Base-by-base conservation (phyloP, 2,888 invertebrate species). In the Empis livida region DNA sequence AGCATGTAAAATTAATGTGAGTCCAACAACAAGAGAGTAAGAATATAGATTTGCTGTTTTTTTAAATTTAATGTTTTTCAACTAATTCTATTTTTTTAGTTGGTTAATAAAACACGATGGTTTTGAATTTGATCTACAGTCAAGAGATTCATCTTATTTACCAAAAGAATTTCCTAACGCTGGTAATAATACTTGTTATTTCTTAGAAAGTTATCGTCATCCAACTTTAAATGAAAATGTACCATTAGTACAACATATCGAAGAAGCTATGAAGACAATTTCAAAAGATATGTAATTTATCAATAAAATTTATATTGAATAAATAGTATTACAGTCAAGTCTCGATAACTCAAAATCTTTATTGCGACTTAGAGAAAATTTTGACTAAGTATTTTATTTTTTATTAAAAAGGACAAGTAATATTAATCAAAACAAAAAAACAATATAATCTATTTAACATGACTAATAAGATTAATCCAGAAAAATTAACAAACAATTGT, bases 11-110 rank as follows among this genome's bases (percentile, higher is more conserved):
- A 88, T 93, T 63, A 93, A 95, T 71, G 80, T 94, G 64, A 94
- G 94, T 62, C 94, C 94, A 3, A 92, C 91, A 10, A 93, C 94
- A 41, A 82, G 87, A 66, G 78, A 82, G 94, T 94, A 74, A 82
- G 86, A 75, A 51, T 35, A 44, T 32, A n/a, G 11, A 16, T 15
- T 13, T 47, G 10, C 13, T 14, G n/a, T 11, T 15, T 40, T 32
- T 15, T 35, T 13, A 17, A 51, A 43, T 15, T 13, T 14, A 10
- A 35, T 42, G 40, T 37, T 31, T 17, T 47, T 42, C 20, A 40
- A 27, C 11, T 35, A 38, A 38, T n/a, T 43, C 23, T 37, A 27
- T 20, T 49, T 27, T 44, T 15, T 43, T 39, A 92, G 91, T 61
- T 82, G 84, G 73, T 74, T 92, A 57, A 76, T 76, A 57, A 77